Conservation (phyloP, 1,140 invertebrate species). For the Aradophagus sp. region DNA sequence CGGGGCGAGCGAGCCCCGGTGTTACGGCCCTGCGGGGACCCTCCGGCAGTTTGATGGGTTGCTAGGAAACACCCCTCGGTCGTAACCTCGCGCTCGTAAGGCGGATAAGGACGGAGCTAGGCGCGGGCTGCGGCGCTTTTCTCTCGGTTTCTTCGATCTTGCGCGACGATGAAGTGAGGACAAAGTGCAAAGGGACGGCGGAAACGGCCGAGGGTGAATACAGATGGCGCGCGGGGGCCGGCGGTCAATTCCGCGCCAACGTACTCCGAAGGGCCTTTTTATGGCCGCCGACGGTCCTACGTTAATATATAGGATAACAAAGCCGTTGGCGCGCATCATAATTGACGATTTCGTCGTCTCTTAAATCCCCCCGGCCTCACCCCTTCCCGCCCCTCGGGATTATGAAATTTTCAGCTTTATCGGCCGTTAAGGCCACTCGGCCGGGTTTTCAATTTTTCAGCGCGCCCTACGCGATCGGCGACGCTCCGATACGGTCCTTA, state of each 20-base stretch:
- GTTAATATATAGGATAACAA: slow-evolving; percentile 54
- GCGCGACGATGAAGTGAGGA: slow-evolving; percentile 52
- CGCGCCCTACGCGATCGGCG: too few relatives aligned
- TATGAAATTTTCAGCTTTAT: too few relatives aligned
- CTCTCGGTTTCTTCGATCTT: slow-evolving; percentile 57
- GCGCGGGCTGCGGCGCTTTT: slow-evolving; percentile 35
- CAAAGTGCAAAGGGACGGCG: slow-evolving; percentile 51
- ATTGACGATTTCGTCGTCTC: slow-evolving; percentile 51
- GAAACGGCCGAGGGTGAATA: slow-evolving; percentile 52
- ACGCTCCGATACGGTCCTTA: too few relatives aligned
- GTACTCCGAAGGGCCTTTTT: slow-evolving; percentile 43
- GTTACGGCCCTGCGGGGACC: slow-evolving; percentile 49
- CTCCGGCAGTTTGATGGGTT: slow-evolving; percentile 59
- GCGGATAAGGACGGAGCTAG: slow-evolving; percentile 48
- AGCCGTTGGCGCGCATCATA: slow-evolving; percentile 49
- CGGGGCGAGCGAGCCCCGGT: neutral
- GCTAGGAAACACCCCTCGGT: slow-evolving; percentile 60
- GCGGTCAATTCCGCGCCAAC: slow-evolving; percentile 52
- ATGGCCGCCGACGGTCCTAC: slow-evolving; percentile 41
- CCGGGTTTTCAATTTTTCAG: too few relatives aligned
- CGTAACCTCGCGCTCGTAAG: slow-evolving; percentile 58
- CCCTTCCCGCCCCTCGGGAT: slow-evolving; percentile 8
- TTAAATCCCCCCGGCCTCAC: slow-evolving; percentile 34
- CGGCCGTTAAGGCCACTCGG: too few relatives aligned
- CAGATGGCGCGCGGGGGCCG: slow-evolving; percentile 45